Evolutionary conservation across 2,888 invertebrate genomes (phyloP), one percentile per base, ranked within the genome.

Genomic region (Dascillus cervinus): DNA sequence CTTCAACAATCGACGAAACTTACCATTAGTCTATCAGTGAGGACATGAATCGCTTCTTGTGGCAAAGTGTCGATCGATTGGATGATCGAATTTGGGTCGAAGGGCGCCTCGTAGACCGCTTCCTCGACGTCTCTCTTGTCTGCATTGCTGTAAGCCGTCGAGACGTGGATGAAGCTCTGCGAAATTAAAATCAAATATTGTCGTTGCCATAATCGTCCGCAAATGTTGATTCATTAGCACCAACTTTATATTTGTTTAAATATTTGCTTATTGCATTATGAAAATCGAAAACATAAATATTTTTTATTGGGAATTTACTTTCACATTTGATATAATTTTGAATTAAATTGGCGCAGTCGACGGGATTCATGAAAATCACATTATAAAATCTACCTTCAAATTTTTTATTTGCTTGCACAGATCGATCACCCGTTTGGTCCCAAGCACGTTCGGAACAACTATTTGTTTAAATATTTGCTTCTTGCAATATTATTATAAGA

Each of bases 101-200:
- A 73, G 0, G 76, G 65, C 0, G 79, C 72, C 6, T 82, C 80
- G 60, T 96, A 96, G 20, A 94, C 81, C 4, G 72, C 69, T 61
- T 95, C 94, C 29, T 84, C 82, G 12, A 95, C 82, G 49, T 78
- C 75, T 8, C 73, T 68, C 29, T 79, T 74, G 37, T 94, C 88
- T 23, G 95, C 90, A 68, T 96, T 96, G 55, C 94, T 89, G 67
- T 91, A 97, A 0, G 96, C 96, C 0, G 96, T 96, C 0, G 94
- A 95, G 2, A 96, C 88, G 63, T 96, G 94, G 1, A 96, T 82
- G 37, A 83, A 70, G 43, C 82, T 80, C 75, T 79, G 54, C 17
- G 59, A 50, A 26, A n/a, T n/a, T n/a, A n/a, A n/a, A n/a, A n/a
- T n/a, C n/a, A n/a, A n/a, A n/a, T n/a, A n/a, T n/a, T n/a, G n/a